phyloP scores from a whole-genome alignment of 37 sponge, comb jelly and placozoan species.

The Spongilla lacustris region DNA sequence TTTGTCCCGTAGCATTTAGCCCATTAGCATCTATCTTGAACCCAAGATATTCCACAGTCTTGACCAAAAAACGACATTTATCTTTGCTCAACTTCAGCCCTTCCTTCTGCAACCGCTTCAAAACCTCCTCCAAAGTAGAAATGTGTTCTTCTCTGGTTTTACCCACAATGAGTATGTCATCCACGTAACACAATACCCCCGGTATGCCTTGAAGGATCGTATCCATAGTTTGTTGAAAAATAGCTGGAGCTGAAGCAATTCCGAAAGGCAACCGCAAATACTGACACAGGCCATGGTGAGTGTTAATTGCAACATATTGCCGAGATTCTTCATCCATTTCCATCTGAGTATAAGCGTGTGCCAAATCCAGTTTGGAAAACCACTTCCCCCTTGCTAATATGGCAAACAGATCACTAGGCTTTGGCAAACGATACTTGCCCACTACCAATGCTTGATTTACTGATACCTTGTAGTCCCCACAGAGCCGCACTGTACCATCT shows the following conservation, averaged over 20 bases:
- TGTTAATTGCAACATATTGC: constrained; percentile 31
- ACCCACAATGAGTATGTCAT: constrained; percentile 47
- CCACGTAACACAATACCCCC: constrained; percentile 23
- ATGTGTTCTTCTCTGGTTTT: constrained; percentile 32
- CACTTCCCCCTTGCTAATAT: constrained; percentile 23
- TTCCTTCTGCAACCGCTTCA: constrained; percentile 20
- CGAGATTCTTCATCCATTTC: constrained; percentile 23
- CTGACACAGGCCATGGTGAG: constrained; percentile 37
- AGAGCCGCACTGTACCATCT: too few relatives aligned
- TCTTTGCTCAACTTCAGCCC: constrained; percentile 8
- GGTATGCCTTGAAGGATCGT: constrained; percentile 35
- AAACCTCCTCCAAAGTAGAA: constrained; percentile 16
- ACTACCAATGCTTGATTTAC: constrained; percentile 35
- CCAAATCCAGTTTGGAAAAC: constrained; percentile 49
- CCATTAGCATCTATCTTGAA: constrained; percentile 35
- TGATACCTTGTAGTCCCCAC: constrained; percentile 46
- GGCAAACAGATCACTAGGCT: constrained; percentile 32
- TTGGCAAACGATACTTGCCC: not conserved
- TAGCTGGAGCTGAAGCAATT: constrained; percentile 41
- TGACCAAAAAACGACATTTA: constrained; percentile 42
- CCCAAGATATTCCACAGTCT: constrained; percentile 38
- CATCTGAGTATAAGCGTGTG: constrained; percentile 43
- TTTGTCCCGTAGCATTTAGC: constrained; percentile 9
- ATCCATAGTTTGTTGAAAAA: constrained; percentile 40
- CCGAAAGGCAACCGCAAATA: constrained; percentile 39